These are phyloP conservation scores for Pelusios castaneus DNA, from an alignment of 2,113 vertebrate genomes.

Conservation along the genomic window DNA sequence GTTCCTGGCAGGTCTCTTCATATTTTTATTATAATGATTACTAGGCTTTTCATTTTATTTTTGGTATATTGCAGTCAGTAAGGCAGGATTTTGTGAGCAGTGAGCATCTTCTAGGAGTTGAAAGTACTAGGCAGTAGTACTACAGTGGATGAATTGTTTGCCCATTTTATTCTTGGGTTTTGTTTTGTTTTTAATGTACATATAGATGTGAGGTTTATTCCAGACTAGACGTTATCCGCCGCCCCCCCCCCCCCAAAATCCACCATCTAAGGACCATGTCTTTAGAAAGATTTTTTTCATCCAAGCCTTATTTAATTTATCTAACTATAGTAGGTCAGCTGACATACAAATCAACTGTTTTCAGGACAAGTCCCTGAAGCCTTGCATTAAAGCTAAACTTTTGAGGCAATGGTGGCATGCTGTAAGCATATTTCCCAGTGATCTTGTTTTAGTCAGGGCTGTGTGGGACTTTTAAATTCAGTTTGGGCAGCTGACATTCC, in stretches of 20 bases:
- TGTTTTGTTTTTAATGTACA: too few species aligned
- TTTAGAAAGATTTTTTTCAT: background rate
- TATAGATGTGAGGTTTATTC: background rate
- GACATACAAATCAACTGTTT: background rate
- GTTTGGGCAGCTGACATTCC: background rate
- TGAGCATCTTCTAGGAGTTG: background rate
- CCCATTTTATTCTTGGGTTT: background rate
- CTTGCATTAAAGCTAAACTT: background rate
- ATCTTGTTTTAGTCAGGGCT: fast-evolving
- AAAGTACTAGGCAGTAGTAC: background rate
- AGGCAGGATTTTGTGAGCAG: background rate
- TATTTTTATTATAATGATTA: background rate
- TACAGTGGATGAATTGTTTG: background rate
- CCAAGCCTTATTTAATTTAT: background rate
- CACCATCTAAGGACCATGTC: background rate
- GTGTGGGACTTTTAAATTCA: background rate
- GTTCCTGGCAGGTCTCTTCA: background rate
- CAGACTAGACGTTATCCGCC: background rate
- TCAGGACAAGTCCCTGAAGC: background rate
- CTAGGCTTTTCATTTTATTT: background rate
- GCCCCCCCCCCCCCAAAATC: too few species aligned
- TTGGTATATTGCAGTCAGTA: background rate
- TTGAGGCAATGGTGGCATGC: fast-evolving
- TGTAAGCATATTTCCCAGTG: background rate
- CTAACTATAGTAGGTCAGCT: background rate